These are phyloP conservation scores for Hydrolagus colliei DNA, from an alignment of 2,797 vertebrate species.

Conservation along the genomic window DNA sequence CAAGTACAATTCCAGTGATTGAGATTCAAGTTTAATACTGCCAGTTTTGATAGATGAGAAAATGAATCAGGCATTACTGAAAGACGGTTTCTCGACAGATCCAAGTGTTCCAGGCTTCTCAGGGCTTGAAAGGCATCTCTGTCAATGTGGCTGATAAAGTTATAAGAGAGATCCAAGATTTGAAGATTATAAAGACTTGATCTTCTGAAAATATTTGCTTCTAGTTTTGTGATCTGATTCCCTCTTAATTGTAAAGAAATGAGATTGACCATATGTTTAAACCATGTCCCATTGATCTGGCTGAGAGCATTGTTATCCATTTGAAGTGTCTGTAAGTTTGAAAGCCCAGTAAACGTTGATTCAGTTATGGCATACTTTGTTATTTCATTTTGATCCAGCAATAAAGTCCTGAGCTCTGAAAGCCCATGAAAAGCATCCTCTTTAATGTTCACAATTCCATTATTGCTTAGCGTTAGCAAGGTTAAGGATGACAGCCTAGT, in stretches of 20 bases:
- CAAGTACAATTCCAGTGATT: constrained; percentile 70
- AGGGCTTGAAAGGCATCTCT: constrained; percentile 55
- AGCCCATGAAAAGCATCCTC: constrained; percentile 57
- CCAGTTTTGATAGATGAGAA: constrained; percentile 58
- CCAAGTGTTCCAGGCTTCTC: constrained; percentile 52
- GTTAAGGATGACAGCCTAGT: constrained; percentile 58
- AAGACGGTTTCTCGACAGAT: constrained; percentile 67
- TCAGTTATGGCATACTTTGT: constrained; percentile 52
- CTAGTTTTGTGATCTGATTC: constrained; percentile 61
- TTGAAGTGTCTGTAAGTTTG: constrained; percentile 54
- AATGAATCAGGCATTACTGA: constrained; percentile 54
- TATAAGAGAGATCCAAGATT: constrained; percentile 66
- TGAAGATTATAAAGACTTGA: constrained; percentile 54
- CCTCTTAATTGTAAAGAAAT: constrained; percentile 59
- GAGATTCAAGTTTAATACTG: constrained; percentile 58
- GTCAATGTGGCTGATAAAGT: constrained; percentile 58
- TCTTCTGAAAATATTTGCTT: constrained; percentile 50
- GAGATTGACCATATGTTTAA: constrained; percentile 51
- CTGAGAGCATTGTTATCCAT: constrained; percentile 58
- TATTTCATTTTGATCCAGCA: constrained; percentile 65
- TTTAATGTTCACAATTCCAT: constrained; percentile 52
- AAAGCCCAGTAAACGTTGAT: constrained; percentile 54
- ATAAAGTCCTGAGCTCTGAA: constrained; percentile 50
- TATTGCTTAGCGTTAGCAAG: constrained; percentile 63
- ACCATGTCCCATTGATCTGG: constrained; percentile 55